Evolutionary conservation across 1,140 invertebrate genomes (phyloP), one percentile per base, ranked within the genome.

Genomic region (Anagrus nilaparvatae): DNA sequence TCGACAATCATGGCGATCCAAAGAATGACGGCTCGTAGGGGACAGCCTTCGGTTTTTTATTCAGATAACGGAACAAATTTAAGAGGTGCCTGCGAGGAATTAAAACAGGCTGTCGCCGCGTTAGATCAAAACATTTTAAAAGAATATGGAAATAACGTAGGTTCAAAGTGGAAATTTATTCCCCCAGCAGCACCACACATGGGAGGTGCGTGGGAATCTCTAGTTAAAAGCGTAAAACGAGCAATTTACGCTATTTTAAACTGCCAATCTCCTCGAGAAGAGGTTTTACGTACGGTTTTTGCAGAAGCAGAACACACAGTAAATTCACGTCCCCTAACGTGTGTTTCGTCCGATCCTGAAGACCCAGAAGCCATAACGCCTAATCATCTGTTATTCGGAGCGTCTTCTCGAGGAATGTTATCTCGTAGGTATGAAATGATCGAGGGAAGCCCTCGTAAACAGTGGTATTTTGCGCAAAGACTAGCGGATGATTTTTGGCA

Each of bases 1-100:
- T 48, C 50, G 1, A 23, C 48, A 9, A 50, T 56, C 12, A 51
- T 51, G 39, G 52, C 51, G 1, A 24, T 56, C 4, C 8, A 44
- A 20, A 20, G 54, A 7, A 51, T 61, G 47, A 47, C 52, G 3
- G 28, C 46, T 0, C 16, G 58, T 6, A 44, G 54, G 18, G 51
- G 49, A 10, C 6, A 6, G 3, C 45, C 44, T 3, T 2, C n/a
- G 7, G 30, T 13, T 30, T 27, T 59, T 1, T 49, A 44, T 18
- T 47, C 49, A 1, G 57, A 60, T 33, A 55, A 56, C 38, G 55
- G 53, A 0, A 59, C 54, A 0, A 63, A 58, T 37, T 43, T 60
- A n/a, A 34, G 49, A 10, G 58, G 56, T 2, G 52, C 58, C 8
- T 34, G 53, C 10, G 46, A 35, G 1, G 53, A 55, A 14, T 32